These are phyloP conservation scores for Dermolepida albohirtum DNA, from an alignment of 2,888 invertebrate genomes.

Conservation along the genomic window DNA sequence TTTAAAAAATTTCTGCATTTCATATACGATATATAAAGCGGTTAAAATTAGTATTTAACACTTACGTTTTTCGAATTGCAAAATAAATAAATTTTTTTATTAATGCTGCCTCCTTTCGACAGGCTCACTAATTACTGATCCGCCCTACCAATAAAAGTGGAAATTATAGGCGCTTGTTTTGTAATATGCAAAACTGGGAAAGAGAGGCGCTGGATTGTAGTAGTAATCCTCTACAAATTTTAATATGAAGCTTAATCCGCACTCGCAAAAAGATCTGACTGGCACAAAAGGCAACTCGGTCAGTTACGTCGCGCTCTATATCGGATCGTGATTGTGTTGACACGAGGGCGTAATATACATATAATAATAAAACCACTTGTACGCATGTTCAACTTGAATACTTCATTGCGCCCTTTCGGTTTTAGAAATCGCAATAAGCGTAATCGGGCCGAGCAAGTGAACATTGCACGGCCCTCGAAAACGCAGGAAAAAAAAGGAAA, in stretches of 20 bases:
- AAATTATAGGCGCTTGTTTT: no score
- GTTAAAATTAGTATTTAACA: no score
- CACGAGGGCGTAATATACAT: not conserved
- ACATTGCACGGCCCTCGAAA: constrained; percentile 29
- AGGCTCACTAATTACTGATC: no score
- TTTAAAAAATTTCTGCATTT: no score
- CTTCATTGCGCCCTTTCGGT: no score
- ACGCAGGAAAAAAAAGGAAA: constrained; percentile 32
- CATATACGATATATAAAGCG: no score
- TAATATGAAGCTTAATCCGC: constrained; percentile 32
- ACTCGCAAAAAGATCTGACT: constrained; percentile 11
- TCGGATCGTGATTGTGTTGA: not conserved
- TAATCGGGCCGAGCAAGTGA: constrained; percentile 9
- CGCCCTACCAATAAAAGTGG: no score
- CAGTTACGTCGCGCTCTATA: no score
- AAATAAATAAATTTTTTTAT: no score
- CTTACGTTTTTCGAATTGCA: no score
- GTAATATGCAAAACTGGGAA: no score
- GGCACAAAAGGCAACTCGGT: not conserved
- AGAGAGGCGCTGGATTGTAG: not conserved
- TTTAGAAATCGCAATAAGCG: constrained; percentile 34
- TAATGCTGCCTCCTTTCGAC: no score
- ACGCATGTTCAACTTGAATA: constrained; percentile 34
- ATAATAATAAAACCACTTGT: constrained; percentile 25
- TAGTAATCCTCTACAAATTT: constrained; percentile 36